A percentile compares a stretch with the other conserved stretches of the same genome.
Conservation (phyloP, 2,797 vertebrate species). For the Miichthys miiuy region DNA sequence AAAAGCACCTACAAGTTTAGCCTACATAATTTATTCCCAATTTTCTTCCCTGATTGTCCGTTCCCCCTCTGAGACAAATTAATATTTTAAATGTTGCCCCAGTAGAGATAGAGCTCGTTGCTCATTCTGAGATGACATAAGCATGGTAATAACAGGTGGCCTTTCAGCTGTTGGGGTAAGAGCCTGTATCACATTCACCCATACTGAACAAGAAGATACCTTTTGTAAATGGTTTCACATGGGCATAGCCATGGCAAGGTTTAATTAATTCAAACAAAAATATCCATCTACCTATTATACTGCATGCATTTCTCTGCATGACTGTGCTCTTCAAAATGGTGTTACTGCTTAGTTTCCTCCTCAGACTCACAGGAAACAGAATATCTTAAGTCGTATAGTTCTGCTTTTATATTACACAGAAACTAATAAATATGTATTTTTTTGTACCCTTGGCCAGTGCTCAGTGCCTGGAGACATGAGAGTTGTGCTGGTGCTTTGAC, state of each 20-base stretch:
- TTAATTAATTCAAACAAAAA: conserved; percentile 66
- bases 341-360: conserved; percentile 18
- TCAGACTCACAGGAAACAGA: conserved; percentile 43
- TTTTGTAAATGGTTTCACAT: conserved; percentile 75
- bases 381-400: conserved; percentile 49
- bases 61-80: conserved; percentile 63
- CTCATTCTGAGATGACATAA: conserved; percentile 68
- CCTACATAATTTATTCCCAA: conserved; percentile 69
- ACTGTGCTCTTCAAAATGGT: conserved; percentile 22
- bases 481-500: conserved; percentile 67
- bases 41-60: conserved; percentile 62
- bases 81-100: conserved; percentile 74
- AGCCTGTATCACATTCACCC: conserved; percentile 46
- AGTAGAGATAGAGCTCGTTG: conserved; percentile 65
- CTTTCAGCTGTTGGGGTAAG: conserved; percentile 38
- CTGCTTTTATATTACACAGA: conserved; percentile 55
- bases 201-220: conserved; percentile 43
- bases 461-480: conserved; percentile 58
- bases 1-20: conserved; percentile 52
- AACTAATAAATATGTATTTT: conserved; percentile 72
- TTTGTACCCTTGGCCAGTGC: conserved; percentile 41
- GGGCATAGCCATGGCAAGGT: conserved; percentile 43
- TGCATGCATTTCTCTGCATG: conserved; percentile 26
- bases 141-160: conserved; percentile 60
- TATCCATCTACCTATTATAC: conserved; percentile 29